Base-by-base conservation (phyloP, 2,888 invertebrate species). In the Ethmia dodecea region DNA sequence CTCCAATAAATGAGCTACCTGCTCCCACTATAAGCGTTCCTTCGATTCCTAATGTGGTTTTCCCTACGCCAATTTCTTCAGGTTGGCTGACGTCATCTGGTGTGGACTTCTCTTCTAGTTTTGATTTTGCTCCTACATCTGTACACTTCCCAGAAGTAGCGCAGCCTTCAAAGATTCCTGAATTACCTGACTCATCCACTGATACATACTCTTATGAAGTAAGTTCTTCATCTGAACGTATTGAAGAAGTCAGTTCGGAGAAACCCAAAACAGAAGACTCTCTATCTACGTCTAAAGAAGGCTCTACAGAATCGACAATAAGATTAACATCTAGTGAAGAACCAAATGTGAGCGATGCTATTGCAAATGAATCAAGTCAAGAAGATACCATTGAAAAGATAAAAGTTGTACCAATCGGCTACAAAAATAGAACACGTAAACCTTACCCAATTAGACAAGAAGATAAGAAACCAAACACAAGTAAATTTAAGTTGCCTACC, bases 31-130 rank as follows among this genome's bases (percentile, higher is more conserved):
- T 50, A n/a, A 53, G 43, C 27, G 36, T 50, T 20, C 49, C 61
- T 12, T 55, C 59, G 20, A 41, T 48, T 33, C 57, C 77, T 13
- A 71, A 69, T 35, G 49, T 86, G 29, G 65, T 86, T 24, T 86
- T 86, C 66, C 84, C 86, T 15, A 77, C 81, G 9, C 68, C 77
- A 1, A 62, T 71, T 16, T 84, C 84, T 24, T 75, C 86, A 18
- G 77, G 83, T 26, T 86, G 86, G 86, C 42, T 83, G 24, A 86
- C 84, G 5, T 84, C 86, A 35, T 76, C 83, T 14, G 73, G 73
- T 13, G 51, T 81, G 33, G 84, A 75, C 28, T 84, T 83, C 43
- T 72, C 83, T 18, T 79, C 84, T 13, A 73, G 71, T 38, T 75
- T 80, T 37, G 75, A 77, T 42, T 81, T 83, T 45, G 66, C 54